Conservation (phyloP, 2,113 vertebrate species). For the Pseudorectes ferrugineus region DNA sequence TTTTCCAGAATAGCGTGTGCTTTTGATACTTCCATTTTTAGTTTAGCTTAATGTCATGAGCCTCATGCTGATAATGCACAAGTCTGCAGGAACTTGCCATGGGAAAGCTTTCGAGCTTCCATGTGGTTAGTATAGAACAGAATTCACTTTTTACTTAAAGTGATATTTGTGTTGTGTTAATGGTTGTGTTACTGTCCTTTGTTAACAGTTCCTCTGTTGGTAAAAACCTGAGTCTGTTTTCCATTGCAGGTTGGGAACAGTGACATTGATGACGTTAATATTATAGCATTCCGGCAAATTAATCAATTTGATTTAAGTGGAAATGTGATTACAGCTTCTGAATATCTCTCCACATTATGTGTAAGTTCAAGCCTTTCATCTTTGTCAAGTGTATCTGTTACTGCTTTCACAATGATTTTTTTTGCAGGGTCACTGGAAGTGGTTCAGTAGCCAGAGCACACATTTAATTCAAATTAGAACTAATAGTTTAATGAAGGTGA, state of each 20-base stretch:
- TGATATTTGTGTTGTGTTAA: background rate
- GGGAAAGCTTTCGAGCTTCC: background rate
- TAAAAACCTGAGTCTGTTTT: background rate
- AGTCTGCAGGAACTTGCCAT: background rate
- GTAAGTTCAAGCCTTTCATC: slow-evolving; percentile 69
- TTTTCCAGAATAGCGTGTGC: background rate
- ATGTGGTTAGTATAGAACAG: background rate
- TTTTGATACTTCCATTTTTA: background rate
- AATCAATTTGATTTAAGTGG: slow-evolving; percentile 97
- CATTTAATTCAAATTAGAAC: background rate
- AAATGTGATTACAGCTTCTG: slow-evolving; percentile 89
- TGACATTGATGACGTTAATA: slow-evolving; percentile 92
- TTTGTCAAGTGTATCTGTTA: background rate
- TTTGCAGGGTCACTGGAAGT: background rate
- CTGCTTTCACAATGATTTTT: background rate
- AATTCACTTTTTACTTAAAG: background rate
- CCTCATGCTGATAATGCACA: background rate
- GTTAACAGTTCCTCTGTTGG: background rate
- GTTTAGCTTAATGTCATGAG: background rate
- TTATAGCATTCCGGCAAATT: slow-evolving; percentile 95
- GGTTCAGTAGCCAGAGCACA: background rate
- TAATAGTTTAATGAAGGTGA: background rate
- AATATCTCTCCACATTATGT: slow-evolving; percentile 89
- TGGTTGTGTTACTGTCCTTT: background rate
- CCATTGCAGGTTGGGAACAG: slow-evolving; percentile 81